Conservation (phyloP, 1,140 invertebrate species). For the Arion vulgaris region DNA sequence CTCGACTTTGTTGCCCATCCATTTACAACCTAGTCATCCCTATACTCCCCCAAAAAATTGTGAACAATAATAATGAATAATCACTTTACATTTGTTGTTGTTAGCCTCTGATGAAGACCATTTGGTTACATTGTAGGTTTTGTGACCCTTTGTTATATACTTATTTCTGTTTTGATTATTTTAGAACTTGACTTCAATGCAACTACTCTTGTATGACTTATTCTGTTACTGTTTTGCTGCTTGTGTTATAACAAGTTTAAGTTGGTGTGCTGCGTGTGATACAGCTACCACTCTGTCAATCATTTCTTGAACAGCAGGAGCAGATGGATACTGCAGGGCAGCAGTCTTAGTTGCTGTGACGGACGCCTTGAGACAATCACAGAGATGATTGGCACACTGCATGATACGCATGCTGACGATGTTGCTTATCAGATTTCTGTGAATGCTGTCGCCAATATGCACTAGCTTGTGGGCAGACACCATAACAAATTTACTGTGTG, state of each 20-base stretch:
- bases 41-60: too few relatives aligned
- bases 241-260: slow-evolving; percentile 79
- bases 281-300: slow-evolving; percentile 89
- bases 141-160: too few relatives aligned
- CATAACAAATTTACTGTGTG: slow-evolving; percentile 94
- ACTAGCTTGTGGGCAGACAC: slow-evolving; percentile 93
- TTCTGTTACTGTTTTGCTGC: slow-evolving; percentile 48
- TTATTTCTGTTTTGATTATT: too few relatives aligned
- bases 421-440: slow-evolving; percentile 81
- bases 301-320: slow-evolving; percentile 92
- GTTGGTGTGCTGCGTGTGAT: slow-evolving; percentile 83
- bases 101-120: too few relatives aligned
- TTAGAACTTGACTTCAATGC: too few relatives aligned
- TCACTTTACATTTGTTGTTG: too few relatives aligned
- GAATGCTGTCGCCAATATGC: slow-evolving; percentile 92
- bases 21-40: too few relatives aligned
- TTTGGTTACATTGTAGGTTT: too few relatives aligned
- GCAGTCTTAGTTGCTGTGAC: slow-evolving; percentile 91
- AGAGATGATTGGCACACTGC: slow-evolving; percentile 86
- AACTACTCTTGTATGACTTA: too few relatives aligned
- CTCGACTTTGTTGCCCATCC: too few relatives aligned
- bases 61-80: too few relatives aligned
- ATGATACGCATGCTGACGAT: slow-evolving; percentile 81
- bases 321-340: slow-evolving; percentile 90
- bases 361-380: slow-evolving; percentile 86